A percentile compares a stretch with the other conserved stretches of the same genome.
Evolutionary conservation across 2,113 vertebrate genomes (phyloP).

Genomic region (Sapayoa aenigma): DNA sequence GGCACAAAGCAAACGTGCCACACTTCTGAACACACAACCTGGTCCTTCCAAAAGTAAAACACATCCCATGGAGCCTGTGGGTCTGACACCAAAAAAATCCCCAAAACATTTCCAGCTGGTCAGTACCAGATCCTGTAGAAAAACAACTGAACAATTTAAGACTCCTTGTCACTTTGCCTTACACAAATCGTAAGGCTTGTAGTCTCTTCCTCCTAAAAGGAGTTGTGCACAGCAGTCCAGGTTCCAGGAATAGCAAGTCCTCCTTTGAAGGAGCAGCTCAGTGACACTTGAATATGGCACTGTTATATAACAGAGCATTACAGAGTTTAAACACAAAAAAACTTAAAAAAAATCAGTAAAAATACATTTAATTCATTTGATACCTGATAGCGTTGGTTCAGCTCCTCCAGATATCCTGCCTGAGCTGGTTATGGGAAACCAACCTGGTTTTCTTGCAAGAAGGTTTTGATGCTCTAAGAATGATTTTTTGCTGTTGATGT

Average conservation of each 20-base stretch:
- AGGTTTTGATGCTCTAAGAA: neutral
- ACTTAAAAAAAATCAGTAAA: neutral
- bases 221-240: neutral
- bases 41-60: neutral
- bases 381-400: neutral
- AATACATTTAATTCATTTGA: neutral
- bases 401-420: neutral
- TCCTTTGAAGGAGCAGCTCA: neutral
- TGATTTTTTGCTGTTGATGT: neutral
- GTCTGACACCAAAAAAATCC: neutral
- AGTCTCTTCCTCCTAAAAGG: neutral
- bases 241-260: neutral
- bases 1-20: neutral
- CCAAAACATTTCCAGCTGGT: neutral
- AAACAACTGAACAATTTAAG: neutral
- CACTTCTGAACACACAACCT: neutral
- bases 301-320: neutral
- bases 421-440: neutral
- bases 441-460: neutral
- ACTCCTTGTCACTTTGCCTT: neutral
- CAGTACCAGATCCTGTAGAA: neutral
- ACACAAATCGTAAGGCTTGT: neutral
- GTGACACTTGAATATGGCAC: neutral
- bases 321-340: neutral
- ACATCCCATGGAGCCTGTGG: neutral